These are phyloP conservation scores for Coreius guichenoti DNA, from an alignment of 2,797 vertebrate species.

Conservation along the genomic window DNA sequence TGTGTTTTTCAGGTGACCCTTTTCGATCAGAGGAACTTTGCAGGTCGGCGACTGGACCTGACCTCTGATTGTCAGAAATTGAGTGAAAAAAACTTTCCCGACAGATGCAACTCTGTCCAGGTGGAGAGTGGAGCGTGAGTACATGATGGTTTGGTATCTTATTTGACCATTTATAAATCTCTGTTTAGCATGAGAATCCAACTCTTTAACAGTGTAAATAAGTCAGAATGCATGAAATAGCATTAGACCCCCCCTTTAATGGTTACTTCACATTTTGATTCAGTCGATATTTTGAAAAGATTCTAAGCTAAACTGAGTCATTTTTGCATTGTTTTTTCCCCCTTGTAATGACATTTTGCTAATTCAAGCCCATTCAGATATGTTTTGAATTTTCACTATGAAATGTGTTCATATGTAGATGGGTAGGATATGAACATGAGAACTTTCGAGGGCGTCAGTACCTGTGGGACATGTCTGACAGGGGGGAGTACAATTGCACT, in stretches of 20 bases:
- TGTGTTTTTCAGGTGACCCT: slow-evolving; percentile 79
- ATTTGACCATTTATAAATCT: slow-evolving; percentile 6
- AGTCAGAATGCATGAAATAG: too few relatives aligned
- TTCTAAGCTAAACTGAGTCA: background rate
- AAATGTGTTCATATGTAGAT: slow-evolving; percentile 62
- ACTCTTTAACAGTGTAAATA: too few relatives aligned
- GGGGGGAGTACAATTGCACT: slow-evolving; percentile 81
- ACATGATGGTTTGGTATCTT: background rate
- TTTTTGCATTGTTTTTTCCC: background rate
- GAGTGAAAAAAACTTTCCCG: slow-evolving; percentile 81
- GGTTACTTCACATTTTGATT: background rate
- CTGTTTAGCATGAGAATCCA: background rate
- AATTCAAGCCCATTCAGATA: background rate
- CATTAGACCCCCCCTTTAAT: background rate
- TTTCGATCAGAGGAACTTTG: slow-evolving; percentile 83
- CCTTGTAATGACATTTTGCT: background rate
- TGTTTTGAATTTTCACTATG: background rate
- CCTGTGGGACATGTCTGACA: slow-evolving; percentile 82
- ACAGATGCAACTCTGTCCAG: slow-evolving; percentile 84
- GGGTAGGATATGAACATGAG: slow-evolving; percentile 81
- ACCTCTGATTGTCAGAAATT: slow-evolving; percentile 77
- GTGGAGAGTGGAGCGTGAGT: slow-evolving; percentile 84
- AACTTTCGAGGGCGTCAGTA: slow-evolving; percentile 82
- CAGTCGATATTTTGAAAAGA: background rate
- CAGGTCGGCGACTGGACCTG: slow-evolving; percentile 79